Percentiles rank a stretch among this genome's conserved stretches.
Conservation (phyloP, 1,140 invertebrate species). For the Marisa cornuarietis region DNA sequence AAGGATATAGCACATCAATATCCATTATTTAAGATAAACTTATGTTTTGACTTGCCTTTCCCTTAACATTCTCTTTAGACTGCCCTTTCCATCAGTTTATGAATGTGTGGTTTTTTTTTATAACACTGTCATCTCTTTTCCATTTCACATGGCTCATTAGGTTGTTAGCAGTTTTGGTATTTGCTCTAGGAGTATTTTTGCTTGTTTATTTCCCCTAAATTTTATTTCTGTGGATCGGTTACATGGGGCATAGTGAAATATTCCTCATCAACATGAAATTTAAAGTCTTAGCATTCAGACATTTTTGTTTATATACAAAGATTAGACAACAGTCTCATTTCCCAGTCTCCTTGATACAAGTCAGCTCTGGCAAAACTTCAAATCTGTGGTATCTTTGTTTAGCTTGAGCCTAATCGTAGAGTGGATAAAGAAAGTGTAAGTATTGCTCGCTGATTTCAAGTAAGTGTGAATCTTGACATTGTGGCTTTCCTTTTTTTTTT, state of each 20-base stretch:
- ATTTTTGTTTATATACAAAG: not conserved
- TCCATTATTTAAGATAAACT: too few relatives aligned
- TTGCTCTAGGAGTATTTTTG: not conserved
- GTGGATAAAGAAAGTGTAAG: slow-evolving; percentile 67
- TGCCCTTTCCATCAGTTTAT: not conserved
- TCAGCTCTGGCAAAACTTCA: slow-evolving; percentile 5
- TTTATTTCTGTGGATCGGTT: too few relatives aligned
- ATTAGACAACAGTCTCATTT: slow-evolving; percentile 25
- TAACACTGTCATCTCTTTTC: not conserved
- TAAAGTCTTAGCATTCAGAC: too few relatives aligned
- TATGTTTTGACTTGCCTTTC: too few relatives aligned
- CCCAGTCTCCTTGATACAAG: not conserved
- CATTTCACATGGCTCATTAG: not conserved
- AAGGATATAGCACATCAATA: too few relatives aligned
- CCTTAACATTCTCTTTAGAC: too few relatives aligned
- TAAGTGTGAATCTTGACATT: slow-evolving; percentile 13
- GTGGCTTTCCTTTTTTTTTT: slow-evolving; percentile 19
- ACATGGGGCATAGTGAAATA: too few relatives aligned
- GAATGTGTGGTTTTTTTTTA: not conserved
- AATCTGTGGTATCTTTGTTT: slow-evolving; percentile 49
- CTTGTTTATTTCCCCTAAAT: not conserved
- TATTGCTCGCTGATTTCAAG: slow-evolving; percentile 36
- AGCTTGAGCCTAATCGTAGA: slow-evolving; percentile 69
- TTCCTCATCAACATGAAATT: too few relatives aligned
- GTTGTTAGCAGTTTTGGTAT: not conserved